A percentile compares a stretch with the other conserved stretches of the same genome.
Conservation (phyloP, 2,113 vertebrate species). For the Cebus imitator region DNA sequence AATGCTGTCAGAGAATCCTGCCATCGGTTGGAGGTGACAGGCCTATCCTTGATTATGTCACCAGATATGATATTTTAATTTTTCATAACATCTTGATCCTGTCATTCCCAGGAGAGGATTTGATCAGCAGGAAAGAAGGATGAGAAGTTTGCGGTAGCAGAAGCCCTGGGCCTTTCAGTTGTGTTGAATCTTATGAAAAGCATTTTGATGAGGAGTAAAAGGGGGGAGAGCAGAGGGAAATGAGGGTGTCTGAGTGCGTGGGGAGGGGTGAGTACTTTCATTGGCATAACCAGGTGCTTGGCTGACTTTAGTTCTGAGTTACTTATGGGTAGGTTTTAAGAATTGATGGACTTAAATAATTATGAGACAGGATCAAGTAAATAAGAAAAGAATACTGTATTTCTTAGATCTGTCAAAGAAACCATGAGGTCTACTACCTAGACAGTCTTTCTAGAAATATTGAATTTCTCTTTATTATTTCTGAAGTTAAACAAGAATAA, state of each 20-base stretch:
- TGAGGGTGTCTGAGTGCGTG: not conserved
- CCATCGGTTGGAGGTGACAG: not conserved
- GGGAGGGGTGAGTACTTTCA: accelerated
- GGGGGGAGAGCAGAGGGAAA: not conserved
- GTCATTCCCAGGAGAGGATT: not conserved
- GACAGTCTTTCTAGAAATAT: constrained; percentile 65
- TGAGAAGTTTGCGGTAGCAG: not conserved
- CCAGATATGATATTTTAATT: not conserved
- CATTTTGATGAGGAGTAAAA: not conserved
- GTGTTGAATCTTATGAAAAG: not conserved
- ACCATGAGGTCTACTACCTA: constrained; percentile 53
- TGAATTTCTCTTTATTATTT: constrained; percentile 73
- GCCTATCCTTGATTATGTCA: not conserved
- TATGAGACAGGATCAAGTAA: constrained; percentile 57
- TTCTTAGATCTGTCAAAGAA: constrained; percentile 58
- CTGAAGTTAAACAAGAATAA: constrained; percentile 61
- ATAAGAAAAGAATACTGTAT: constrained; percentile 37
- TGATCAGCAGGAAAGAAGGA: constrained; percentile 16
- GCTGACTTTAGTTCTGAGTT: constrained; percentile 20
- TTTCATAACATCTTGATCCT: not conserved
- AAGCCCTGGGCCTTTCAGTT: not conserved
- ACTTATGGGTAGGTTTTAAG: constrained; percentile 53
- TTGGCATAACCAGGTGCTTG: not conserved
- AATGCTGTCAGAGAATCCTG: not conserved
- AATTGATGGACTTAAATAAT: constrained; percentile 45